phyloP scores from a whole-genome alignment of 2,888 invertebrate species.

The Ditula angustiorana region DNA sequence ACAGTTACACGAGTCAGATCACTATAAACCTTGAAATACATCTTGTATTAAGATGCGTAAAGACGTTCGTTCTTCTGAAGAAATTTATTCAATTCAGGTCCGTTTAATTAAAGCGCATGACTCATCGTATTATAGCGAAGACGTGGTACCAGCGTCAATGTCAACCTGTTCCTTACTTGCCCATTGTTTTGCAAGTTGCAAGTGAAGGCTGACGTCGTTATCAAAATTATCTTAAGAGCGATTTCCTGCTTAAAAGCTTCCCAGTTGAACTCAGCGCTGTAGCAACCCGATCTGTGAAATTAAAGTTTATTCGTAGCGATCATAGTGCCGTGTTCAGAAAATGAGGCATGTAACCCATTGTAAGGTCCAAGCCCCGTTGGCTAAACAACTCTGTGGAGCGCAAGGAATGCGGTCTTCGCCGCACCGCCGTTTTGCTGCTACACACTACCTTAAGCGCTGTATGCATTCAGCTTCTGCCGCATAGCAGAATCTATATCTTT shows the following conservation, averaged over 20 bases:
- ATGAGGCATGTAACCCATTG: constrained; percentile 50
- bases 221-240: constrained; percentile 19
- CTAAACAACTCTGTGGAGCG: constrained; percentile 57
- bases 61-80: constrained; percentile 7
- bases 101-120: constrained; percentile 33
- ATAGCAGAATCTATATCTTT: constrained; percentile 41
- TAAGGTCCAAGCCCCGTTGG: constrained; percentile 70
- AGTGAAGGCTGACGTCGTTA: constrained; percentile 22
- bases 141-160: constrained; percentile 52
- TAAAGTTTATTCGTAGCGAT: background rate
- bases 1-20: constrained; percentile 22
- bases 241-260: background rate
- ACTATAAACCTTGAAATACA: constrained; percentile 33
- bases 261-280: background rate
- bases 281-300: background rate
- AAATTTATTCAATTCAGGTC: constrained; percentile 23
- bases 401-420: constrained; percentile 73
- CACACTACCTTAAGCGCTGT: constrained; percentile 58
- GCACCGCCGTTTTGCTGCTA: constrained; percentile 55
- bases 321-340: constrained; percentile 29
- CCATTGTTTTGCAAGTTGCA: constrained; percentile 26
- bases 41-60: constrained; percentile 16
- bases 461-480: constrained; percentile 47
- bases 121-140: constrained; percentile 27
- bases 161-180: constrained; percentile 55